Base-by-base conservation (phyloP, 2,888 invertebrate genomes). In the Corbicula japonica region DNA sequence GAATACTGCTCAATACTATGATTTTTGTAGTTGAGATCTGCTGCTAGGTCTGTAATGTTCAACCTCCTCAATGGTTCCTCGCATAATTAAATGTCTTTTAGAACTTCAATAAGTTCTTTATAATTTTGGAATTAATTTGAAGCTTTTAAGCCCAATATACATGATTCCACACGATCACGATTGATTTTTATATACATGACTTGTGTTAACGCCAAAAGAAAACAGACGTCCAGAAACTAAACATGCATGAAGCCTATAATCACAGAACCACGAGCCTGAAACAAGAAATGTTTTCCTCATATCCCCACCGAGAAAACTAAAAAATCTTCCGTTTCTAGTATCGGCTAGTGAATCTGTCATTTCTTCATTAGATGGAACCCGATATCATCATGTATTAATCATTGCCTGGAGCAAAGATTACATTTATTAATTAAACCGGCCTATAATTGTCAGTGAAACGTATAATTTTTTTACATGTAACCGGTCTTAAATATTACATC, bases 341-440 rank as follows among this genome's bases (percentile, higher is more conserved):
- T 5, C 32, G 21, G 60, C 48, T 70, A 50, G 48, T 50, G n/a
- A 8, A 28, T 23, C 12, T 60, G 70, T 70, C 69, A 69, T 69
- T 58, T 44, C 34, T 52, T 63, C 63, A 34, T 72, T 72, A 72
- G 71, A 38, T 61, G 69, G 61, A 78, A 78, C 52, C 18, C 34
- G 72, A 78, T 69, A 35, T 8, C n/a, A 56, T 73, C 77, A 73
- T 73, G 69, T 58, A 78, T 72, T 77, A 73, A 78, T 78, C 77
- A 78, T 61, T 18, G 38, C 62, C 50, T 32, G 34, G 56, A 41
- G 69, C 48, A 61, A 23, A 62, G 63, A 73, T 73, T 73, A 78
- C 77, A 52, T 73, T 78, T 73, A 78, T 78, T 78, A 78, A 78
- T 78, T 78, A 78, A 79, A 74, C 50, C 38, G 35, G 52, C 63